Conservation (phyloP, 2,113 vertebrate species). For the Notothenia coriiceps region DNA sequence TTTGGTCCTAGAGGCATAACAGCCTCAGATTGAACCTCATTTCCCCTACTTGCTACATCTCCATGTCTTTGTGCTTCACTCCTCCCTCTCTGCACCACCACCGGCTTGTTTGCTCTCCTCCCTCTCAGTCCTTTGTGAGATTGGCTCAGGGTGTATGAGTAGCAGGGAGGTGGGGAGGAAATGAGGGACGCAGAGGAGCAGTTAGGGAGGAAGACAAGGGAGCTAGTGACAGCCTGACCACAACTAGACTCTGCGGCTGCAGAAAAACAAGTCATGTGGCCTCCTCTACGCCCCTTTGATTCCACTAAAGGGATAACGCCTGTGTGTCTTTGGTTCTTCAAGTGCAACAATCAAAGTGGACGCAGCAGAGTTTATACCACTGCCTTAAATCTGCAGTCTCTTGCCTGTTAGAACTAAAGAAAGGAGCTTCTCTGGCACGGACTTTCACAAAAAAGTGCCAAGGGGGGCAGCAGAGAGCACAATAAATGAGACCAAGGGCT, state of each 20-base stretch:
- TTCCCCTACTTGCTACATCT: conserved; percentile 37
- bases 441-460: not conserved
- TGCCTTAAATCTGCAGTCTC: conserved; percentile 50
- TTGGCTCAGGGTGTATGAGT: conserved; percentile 23
- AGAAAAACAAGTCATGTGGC: conserved; percentile 28
- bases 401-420: conserved; percentile 13
- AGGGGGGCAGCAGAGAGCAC: not conserved
- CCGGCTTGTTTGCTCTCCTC: conserved; percentile 52
- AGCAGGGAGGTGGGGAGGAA: conserved; percentile 17
- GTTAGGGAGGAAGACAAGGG: conserved; percentile 2
- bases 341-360: conserved; percentile 8
- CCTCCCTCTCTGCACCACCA: conserved; percentile 46
- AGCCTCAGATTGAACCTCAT: conserved; percentile 36
- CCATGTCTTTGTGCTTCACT: conserved; percentile 37
- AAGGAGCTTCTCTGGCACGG: conserved; percentile 17
- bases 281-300: not conserved
- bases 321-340: conserved; percentile 9
- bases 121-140: conserved; percentile 53
- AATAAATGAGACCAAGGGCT: not conserved
- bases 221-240: conserved; percentile 35
- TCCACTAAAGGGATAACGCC: not conserved
- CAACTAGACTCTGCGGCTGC: conserved; percentile 3
- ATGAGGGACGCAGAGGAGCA: conserved; percentile 9
- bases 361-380: conserved; percentile 5
- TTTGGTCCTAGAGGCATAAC: conserved; percentile 29